Base-by-base conservation (phyloP, 1,140 invertebrate genomes). In the Arion vulgaris region DNA sequence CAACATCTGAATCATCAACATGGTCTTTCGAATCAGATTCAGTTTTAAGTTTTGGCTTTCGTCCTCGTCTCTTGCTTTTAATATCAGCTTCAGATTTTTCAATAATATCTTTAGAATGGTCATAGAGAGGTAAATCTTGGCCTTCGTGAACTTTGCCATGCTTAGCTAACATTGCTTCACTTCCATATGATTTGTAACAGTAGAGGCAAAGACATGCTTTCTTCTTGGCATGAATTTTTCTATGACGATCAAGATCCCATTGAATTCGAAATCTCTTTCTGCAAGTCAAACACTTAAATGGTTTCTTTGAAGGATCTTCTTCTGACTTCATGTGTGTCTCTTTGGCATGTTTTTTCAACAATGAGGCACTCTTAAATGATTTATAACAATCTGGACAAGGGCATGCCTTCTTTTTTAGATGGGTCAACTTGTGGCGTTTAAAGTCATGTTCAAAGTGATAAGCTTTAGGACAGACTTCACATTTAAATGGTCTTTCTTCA, bases 371-470 rank as follows among this genome's bases (percentile, higher is more conserved):
- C 62, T 80, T 80, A 66, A 80, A 80, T 26, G 78, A 80, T 51
- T 80, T 80, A 51, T 71, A 80, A 51, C 78, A 80, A 45, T 69
- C 62, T 34, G 78, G 39, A 71, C 78, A 80, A n/a, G 78, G 78
- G 32, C 71, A 80, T 36, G 78, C 66, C 71, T 80, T 80, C 66
- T 80, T 80, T 34, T 80, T 69, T 36, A 80, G n/a, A 71, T 80
- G 78, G 15, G 78, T 80, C n/a, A 51, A 32, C 36, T 49, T 71
- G 36, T 80, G 78, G 13, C 78, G 62, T 26, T 80, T 80, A 19
- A 13, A 71, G 39, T 80, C 78, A 71, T 80, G 62, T n/a, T 69
- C 62, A 71, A 80, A 80, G 32, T 80, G 78, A 34, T 71, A 80
- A 4, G 78, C 78, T 66, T 80, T 80, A 32, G 62, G 62, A 45